phyloP scores from a whole-genome alignment of 2,113 vertebrate genomes.

The Macaca fascicularis region T2T-MFA8v1.1 NC_088381.1:51572001-51572500 shows the following conservation, averaged over 20 bases:
- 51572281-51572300: neutral
- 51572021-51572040: neutral
- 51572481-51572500: neutral
- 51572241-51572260: constrained; percentile 24
- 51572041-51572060: neutral
- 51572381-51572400: neutral
- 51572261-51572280: neutral
- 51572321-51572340: neutral
- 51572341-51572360: neutral
- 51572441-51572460: neutral
- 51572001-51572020: neutral
- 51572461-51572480: neutral
- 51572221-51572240: neutral
- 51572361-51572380: neutral
- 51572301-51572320: neutral
- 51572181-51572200: neutral
- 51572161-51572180: neutral
- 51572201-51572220: neutral
- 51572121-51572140: neutral
- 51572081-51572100: no score
- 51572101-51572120: neutral
- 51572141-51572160: neutral
- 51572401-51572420: neutral
- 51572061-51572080: neutral
- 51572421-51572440: neutral